Base-by-base conservation (phyloP, 2,113 vertebrate genomes). In the Sturnira hondurensis region DNA sequence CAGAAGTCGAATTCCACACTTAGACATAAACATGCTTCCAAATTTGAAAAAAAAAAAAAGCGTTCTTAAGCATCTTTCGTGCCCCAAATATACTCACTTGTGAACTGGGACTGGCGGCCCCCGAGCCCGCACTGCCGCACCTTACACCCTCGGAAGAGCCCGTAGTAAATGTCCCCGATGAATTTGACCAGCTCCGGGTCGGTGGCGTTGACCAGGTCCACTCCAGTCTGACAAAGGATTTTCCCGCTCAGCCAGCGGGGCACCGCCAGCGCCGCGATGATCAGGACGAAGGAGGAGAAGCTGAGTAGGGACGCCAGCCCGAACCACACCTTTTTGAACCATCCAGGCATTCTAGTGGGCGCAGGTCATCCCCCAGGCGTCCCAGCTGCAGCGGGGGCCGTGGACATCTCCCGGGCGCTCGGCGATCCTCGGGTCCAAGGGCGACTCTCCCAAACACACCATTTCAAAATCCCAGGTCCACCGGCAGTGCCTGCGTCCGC, bases 161-260 rank as follows among this genome's bases (percentile, higher is more conserved):
- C 99, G 0, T 99, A 99, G 98, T 99, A 99, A 97, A 99, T 99
- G 89, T 99, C 98, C 80, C 99, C 99, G 2, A 99, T 99, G 98
- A 99, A 99, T 91, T 99, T 99, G 38, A 99, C 98, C 91, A 99
- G 96, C 97, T 99, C 99, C 5, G 99, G 98, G 24, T 98, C 98
- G 0, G 99, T 99, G 70, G 99, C 99, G 19, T 99, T 99, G 84
- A 99, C 99, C 83, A 99, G 97, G 54, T 99, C 99, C 26, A 98
- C 99, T 68, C 99, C 99, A 0, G 99, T 99, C 98, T 99, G 99
- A 96, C 99, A 99, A 47, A 99, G 98, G 95, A 99, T 99, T 95
- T 98, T 99, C 7, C 99, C 99, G 4, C 98, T 99, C 95, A 99
- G 98, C 99, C 99, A 99, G 91, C 98, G 99, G 80, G 99, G 99